phyloP scores from a whole-genome alignment of 2,797 vertebrate genomes.

The Onychomys arenicola region DNA sequence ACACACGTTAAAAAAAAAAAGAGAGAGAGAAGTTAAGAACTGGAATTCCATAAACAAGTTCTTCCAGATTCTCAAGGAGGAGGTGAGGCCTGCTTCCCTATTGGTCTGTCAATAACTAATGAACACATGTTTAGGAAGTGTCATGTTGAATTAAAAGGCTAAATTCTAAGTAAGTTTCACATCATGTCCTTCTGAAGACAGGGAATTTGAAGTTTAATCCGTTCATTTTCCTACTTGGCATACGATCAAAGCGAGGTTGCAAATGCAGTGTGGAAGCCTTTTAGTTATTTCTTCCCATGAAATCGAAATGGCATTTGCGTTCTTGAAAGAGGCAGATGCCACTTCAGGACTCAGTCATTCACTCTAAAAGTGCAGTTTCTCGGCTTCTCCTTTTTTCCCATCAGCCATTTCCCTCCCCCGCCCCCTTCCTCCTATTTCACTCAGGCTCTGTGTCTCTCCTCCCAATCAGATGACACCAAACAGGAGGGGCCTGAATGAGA shows the following conservation, averaged over 20 bases:
- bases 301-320: constrained; percentile 61
- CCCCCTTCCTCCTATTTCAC: background rate
- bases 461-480: background rate
- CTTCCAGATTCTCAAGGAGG: background rate
- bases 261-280: background rate
- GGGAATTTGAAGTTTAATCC: background rate
- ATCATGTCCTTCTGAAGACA: background rate
- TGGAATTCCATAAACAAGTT: background rate
- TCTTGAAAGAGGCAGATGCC: constrained; percentile 36
- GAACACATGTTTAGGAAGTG: background rate
- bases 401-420: background rate
- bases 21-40: background rate
- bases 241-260: background rate
- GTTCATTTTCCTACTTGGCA: background rate
- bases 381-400: background rate
- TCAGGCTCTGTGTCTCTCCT: constrained; percentile 2
- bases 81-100: background rate
- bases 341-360: constrained; percentile 44
- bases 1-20: background rate
- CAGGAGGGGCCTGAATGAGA: background rate
- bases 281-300: constrained; percentile 52
- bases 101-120: background rate
- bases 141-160: background rate
- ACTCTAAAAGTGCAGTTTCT: constrained; percentile 13
- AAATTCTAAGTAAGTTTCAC: background rate